Conservation (phyloP, 2,113 vertebrate genomes). For the Artemisiospiza belli region DNA sequence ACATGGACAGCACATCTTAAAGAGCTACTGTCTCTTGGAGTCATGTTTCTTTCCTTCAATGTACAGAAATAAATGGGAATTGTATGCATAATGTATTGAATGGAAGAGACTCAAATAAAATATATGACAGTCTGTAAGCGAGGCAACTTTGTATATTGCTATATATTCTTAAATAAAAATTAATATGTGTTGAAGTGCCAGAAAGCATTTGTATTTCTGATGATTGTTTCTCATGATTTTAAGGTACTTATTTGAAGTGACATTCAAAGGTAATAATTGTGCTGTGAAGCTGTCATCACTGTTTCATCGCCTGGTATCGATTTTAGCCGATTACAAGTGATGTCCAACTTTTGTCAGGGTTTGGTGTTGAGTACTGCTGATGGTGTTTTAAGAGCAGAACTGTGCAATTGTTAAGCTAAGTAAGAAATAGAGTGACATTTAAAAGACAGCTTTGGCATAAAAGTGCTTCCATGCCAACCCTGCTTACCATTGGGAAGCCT, state of each 20-base stretch:
- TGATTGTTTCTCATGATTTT: background rate
- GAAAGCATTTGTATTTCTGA: background rate
- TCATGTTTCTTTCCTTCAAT: background rate
- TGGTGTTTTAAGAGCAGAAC: background rate
- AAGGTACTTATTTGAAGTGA: background rate
- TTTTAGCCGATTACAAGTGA: background rate
- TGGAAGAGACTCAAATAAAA: background rate
- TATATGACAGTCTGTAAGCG: background rate
- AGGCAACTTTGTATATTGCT: background rate
- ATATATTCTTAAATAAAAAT: background rate
- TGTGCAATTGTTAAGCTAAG: background rate
- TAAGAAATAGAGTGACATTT: background rate
- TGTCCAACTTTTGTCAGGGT: background rate
- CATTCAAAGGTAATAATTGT: background rate
- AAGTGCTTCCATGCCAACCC: background rate
- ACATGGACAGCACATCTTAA: background rate
- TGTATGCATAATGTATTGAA: background rate
- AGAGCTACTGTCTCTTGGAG: background rate
- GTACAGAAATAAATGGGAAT: background rate
- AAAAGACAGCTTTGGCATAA: background rate
- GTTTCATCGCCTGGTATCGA: background rate
- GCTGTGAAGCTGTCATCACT: background rate
- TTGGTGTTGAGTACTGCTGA: background rate
- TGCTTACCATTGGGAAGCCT: background rate
- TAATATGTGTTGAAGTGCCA: background rate